phyloP scores from a whole-genome alignment of 2,797 vertebrate species.

The Amblyopsis hoosieri region DNA sequence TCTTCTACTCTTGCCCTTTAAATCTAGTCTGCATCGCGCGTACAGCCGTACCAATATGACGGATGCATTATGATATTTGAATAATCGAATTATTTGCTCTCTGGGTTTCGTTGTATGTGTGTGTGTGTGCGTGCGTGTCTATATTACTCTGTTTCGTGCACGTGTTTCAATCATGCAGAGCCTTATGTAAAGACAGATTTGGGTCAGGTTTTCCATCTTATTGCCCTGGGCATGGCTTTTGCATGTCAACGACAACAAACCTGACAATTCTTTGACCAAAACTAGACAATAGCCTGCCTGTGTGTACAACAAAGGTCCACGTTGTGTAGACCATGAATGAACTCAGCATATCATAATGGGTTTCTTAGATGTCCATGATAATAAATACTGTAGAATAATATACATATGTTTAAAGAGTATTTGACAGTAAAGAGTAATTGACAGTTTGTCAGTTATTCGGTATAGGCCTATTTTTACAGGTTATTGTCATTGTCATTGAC shows the following conservation, averaged over 20 bases:
- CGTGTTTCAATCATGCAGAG: conserved; percentile 54
- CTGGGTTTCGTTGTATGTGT: conserved; percentile 15
- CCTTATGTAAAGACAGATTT: conserved; percentile 68
- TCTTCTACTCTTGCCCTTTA: conserved; percentile 32
- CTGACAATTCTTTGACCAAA: conserved; percentile 52
- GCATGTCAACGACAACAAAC: conserved; percentile 60
- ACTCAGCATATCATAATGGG: conserved; percentile 12
- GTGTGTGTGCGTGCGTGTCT: conserved; percentile 26
- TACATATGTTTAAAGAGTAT: too few species aligned
- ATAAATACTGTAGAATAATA: too few species aligned
- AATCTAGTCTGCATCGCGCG: conserved; percentile 38
- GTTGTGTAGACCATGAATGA: conserved; percentile 31
- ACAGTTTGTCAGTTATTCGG: too few species aligned
- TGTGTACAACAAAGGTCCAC: conserved; percentile 29
- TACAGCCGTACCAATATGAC: conserved; percentile 34
- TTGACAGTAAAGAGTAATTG: too few species aligned
- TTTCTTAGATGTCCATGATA: too few species aligned
- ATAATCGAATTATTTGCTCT: conserved; percentile 63
- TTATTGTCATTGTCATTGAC: too few species aligned
- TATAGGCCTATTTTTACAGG: too few species aligned
- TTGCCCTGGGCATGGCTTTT: conserved; percentile 49
- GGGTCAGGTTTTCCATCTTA: conserved; percentile 59
- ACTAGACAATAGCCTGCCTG: conserved; percentile 35
- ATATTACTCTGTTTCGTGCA: background rate
- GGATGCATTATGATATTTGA: conserved; percentile 57